These are phyloP conservation scores for Mizuhopecten yessoensis DNA, from an alignment of 1,140 invertebrate genomes.

Conservation along the genomic window DNA sequence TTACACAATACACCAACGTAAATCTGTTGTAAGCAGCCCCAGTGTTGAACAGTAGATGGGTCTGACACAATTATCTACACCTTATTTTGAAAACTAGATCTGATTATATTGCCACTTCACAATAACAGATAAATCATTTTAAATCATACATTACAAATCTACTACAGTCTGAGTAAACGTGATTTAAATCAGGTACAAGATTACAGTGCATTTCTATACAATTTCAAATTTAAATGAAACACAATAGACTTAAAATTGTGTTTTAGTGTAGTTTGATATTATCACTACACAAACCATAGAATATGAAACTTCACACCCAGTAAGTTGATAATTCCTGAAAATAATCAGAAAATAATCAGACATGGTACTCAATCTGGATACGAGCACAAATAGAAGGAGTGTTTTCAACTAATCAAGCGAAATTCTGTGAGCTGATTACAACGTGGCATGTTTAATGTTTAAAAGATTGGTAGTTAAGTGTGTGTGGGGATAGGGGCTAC, in stretches of 20 bases:
- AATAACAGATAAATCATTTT: neutral
- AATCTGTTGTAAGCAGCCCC: neutral
- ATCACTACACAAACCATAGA: neutral
- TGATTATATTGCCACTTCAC: neutral
- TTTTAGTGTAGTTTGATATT: neutral
- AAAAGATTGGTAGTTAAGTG: neutral
- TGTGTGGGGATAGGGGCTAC: neutral
- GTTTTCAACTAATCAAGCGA: neutral
- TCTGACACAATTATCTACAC: neutral
- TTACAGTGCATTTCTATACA: slow-evolving; percentile 12
- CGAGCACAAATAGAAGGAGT: neutral
- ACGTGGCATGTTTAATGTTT: slow-evolving; percentile 10
- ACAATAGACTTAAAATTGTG: neutral
- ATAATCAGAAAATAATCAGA: neutral
- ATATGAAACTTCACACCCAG: slow-evolving; percentile 30
- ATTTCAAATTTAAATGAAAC: neutral
- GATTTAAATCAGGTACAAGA: neutral
- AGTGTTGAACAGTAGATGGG: too few species aligned
- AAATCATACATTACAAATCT: neutral
- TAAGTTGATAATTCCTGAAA: neutral
- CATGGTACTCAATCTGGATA: neutral
- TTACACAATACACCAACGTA: slow-evolving; percentile 18
- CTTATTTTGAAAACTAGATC: too few species aligned
- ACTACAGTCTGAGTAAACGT: neutral
- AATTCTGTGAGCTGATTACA: neutral